These are phyloP conservation scores for Rhagoletis pomonella DNA, from an alignment of 1,140 invertebrate genomes.

Conservation along the genomic window DNA sequence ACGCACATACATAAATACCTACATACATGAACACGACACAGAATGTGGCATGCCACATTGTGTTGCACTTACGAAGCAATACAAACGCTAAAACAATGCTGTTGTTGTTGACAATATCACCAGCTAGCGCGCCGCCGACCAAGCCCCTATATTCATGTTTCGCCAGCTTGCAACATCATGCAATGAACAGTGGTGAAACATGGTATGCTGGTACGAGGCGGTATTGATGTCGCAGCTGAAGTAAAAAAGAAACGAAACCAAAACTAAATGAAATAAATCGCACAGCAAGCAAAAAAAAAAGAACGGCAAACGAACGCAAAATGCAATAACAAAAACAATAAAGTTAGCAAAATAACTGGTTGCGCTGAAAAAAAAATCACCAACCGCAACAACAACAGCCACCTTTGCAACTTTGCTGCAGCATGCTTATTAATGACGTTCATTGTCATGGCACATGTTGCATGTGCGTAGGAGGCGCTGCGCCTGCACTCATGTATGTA, in stretches of 20 bases:
- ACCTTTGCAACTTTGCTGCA: constrained; percentile 15
- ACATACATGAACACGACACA: not conserved
- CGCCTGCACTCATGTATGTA: not conserved
- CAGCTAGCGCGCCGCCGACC: constrained; percentile 35
- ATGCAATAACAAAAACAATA: constrained; percentile 1
- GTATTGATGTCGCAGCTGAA: constrained; percentile 4
- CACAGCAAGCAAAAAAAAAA: not conserved
- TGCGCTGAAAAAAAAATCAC: not conserved
- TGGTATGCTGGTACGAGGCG: constrained; percentile 18
- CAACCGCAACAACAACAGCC: not conserved
- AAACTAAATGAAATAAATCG: constrained; percentile 7
- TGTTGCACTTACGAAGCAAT: constrained; percentile 19
- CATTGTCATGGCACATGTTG: constrained; percentile 53
- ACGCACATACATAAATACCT: not conserved
- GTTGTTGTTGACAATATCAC: constrained; percentile 39
- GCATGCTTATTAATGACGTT: constrained; percentile 52
- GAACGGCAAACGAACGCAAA: not conserved
- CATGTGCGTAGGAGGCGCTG: constrained; percentile 35
- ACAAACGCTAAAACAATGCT: not conserved
- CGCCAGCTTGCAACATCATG: constrained; percentile 18
- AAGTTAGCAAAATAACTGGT: not conserved
- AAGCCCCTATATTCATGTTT: constrained; percentile 51
- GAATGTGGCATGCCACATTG: constrained; percentile 28
- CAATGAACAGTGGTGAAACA: not conserved
- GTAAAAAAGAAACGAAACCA: too few relatives aligned